Evolutionary conservation across 2,888 invertebrate genomes (phyloP).

Genomic region (Amblyjoppa fuscipennis): DNA sequence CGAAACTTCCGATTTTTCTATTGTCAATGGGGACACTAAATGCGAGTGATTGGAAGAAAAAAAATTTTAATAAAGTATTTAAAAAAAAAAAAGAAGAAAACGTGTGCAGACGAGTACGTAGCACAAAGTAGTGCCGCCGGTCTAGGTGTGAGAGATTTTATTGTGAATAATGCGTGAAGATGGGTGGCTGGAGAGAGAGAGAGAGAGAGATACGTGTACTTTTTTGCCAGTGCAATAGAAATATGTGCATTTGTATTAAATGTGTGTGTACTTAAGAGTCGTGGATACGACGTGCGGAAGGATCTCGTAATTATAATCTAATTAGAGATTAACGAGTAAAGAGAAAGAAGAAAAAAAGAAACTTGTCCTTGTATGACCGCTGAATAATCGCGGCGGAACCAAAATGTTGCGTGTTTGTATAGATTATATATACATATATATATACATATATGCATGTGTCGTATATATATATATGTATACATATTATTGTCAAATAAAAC

Average conservation of each 20-base stretch:
- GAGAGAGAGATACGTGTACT: conserved; percentile 13
- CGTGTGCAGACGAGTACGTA: conserved; percentile 64
- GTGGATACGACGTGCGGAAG: conserved; percentile 12
- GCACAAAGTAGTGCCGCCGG: conserved; percentile 74
- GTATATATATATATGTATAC: conserved; percentile 73
- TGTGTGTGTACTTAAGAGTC: conserved; percentile 58
- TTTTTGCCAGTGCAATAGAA: conserved; percentile 63
- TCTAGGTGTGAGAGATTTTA: conserved; percentile 59
- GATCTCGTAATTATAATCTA: conserved; percentile 54
- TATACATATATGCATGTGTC: conserved; percentile 37
- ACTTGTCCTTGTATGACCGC: conserved; percentile 76
- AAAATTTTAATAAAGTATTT: background rate
- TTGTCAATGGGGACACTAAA: conserved; percentile 51
- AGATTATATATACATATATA: conserved; percentile 80
- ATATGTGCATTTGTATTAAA: conserved; percentile 58
- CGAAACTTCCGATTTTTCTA: conserved; percentile 47
- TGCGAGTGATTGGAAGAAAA: conserved; percentile 6
- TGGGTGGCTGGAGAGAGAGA: background rate
- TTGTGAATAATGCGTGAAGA: conserved; percentile 19
- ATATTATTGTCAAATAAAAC: conserved; percentile 81
- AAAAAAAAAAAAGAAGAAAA: conserved; percentile 3
- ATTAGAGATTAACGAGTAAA: conserved; percentile 74
- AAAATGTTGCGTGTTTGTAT: conserved; percentile 83
- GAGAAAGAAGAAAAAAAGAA: conserved; percentile 62
- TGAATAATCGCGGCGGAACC: conserved; percentile 79